Conservation (phyloP, 2,888 invertebrate species). For the Epirrhoe tristata region DNA sequence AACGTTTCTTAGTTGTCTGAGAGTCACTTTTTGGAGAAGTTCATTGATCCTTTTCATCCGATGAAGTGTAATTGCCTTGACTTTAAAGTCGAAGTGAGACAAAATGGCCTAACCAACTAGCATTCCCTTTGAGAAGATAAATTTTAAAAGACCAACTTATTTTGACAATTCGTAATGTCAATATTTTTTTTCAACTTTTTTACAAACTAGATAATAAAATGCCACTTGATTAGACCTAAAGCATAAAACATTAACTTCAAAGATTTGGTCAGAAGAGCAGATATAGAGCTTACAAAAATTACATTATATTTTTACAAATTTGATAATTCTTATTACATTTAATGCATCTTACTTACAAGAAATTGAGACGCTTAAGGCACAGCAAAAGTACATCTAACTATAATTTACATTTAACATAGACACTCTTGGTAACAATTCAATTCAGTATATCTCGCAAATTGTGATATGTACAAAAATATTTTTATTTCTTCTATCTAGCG, state of each 20-base stretch:
- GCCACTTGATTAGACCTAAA: background rate
- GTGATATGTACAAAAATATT: conserved; percentile 86
- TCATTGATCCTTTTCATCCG: no score
- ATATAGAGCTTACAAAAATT: conserved; percentile 75
- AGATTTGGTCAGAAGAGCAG: conserved; percentile 62
- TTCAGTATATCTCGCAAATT: conserved; percentile 71
- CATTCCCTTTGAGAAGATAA: background rate
- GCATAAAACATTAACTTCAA: conserved; percentile 46
- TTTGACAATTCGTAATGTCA: background rate
- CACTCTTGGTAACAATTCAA: conserved; percentile 79
- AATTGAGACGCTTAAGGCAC: conserved; percentile 86
- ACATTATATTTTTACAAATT: conserved; percentile 70
- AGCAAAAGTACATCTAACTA: conserved; percentile 76
- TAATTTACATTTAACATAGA: conserved; percentile 58
- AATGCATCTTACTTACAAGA: conserved; percentile 74
- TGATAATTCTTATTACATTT: conserved; percentile 69
- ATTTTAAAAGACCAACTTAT: background rate
- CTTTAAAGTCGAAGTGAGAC: background rate
- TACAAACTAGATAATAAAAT: background rate
- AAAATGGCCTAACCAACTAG: background rate
- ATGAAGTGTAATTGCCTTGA: no score
- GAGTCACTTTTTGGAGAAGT: no score
- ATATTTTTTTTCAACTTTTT: background rate
- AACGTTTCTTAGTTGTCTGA: no score
- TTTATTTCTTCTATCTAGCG: conserved; percentile 70